Evolutionary conservation across 1,140 invertebrate genomes (phyloP).

Genomic region (Cydia pomonella): DNA sequence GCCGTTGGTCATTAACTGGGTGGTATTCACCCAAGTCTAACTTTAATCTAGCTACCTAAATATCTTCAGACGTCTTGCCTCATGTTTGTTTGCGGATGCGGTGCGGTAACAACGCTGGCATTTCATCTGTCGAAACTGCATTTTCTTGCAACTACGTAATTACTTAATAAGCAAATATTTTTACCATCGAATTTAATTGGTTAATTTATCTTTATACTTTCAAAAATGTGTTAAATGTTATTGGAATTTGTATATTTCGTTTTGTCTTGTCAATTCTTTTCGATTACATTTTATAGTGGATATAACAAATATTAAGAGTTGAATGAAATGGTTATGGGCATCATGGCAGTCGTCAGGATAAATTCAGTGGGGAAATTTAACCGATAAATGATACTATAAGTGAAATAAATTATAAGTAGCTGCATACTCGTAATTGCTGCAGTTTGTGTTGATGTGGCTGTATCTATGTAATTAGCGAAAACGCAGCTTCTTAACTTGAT

Average conservation of each 20-base stretch:
- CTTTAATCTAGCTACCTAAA: too few species aligned
- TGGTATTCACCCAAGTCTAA: too few species aligned
- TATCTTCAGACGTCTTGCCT: background rate
- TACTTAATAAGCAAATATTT: background rate
- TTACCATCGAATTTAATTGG: background rate
- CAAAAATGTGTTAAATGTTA: background rate
- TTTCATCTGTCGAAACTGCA: constrained; percentile 3
- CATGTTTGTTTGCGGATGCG: constrained; percentile 11
- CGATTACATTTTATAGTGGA: background rate
- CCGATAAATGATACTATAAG: too few species aligned
- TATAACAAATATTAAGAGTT: background rate
- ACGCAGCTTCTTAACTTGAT: too few species aligned
- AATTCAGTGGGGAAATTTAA: too few species aligned
- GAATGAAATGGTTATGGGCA: too few species aligned
- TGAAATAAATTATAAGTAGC: too few species aligned
- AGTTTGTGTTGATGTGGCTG: too few species aligned
- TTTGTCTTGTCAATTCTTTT: background rate
- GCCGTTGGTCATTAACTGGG: too few species aligned
- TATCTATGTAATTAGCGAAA: too few species aligned
- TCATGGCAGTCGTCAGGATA: too few species aligned
- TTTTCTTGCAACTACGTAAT: background rate
- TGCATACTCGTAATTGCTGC: too few species aligned
- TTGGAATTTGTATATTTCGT: background rate
- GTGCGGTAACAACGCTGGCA: constrained; percentile 11
- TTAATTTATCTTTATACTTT: background rate